A percentile compares a stretch with the other conserved stretches of the same genome.
Evolutionary conservation across 2,888 invertebrate species (phyloP).

Genomic region (Lepidochitona cinerea): DNA sequence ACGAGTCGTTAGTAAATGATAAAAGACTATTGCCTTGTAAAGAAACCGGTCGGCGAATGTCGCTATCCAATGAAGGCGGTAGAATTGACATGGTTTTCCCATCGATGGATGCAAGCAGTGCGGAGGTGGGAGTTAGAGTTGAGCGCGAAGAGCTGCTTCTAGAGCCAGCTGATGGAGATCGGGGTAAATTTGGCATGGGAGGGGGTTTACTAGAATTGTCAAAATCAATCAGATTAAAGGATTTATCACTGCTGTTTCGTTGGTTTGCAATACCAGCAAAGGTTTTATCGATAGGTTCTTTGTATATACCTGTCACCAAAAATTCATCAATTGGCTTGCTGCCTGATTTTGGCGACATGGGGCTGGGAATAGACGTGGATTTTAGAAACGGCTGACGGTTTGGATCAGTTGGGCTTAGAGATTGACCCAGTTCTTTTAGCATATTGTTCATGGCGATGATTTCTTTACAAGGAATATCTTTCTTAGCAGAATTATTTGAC

Average conservation of each 20-base stretch:
- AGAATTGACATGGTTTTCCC: slow-evolving; percentile 60
- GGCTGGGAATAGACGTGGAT: not conserved
- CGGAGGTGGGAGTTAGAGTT: slow-evolving; percentile 55
- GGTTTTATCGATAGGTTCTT: slow-evolving; percentile 46
- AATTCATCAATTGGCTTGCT: slow-evolving; percentile 35
- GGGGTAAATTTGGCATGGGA: not conserved
- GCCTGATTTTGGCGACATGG: not conserved
- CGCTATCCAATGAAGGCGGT: slow-evolving; percentile 31
- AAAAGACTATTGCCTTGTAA: not conserved
- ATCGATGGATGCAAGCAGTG: slow-evolving; percentile 57
- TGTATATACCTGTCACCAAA: slow-evolving; percentile 57
- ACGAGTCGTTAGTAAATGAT: slow-evolving; percentile 19
- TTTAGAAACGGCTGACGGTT: not conserved
- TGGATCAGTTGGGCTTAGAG: slow-evolving; percentile 27
- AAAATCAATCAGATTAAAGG: not conserved
- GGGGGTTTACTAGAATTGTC: not conserved
- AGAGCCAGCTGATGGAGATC: slow-evolving; percentile 24
- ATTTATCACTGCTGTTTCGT: not conserved
- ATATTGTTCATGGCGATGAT: slow-evolving; percentile 43
- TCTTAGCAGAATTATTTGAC: slow-evolving; percentile 22
- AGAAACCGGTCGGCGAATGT: not conserved
- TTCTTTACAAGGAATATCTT: slow-evolving; percentile 44
- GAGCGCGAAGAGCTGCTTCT: slow-evolving; percentile 55
- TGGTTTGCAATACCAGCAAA: not conserved
- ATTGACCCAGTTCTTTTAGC: slow-evolving; percentile 47